Percentiles rank a stretch among this genome's conserved stretches.
Conservation (phyloP, 2,113 vertebrate species). For the Neomonachus schauinslandi region DNA sequence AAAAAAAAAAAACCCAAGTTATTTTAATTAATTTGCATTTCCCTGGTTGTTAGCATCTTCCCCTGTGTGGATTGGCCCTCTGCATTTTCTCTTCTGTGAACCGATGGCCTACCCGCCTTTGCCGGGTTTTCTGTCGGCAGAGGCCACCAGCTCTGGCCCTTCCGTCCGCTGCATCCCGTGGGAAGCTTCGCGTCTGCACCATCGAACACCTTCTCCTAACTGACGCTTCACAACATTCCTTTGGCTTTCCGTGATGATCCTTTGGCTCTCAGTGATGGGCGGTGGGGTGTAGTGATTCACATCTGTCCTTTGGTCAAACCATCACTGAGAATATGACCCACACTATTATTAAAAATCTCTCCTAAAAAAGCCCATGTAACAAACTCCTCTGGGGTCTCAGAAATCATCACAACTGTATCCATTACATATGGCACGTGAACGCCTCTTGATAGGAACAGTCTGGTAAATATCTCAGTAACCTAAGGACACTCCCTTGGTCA, state of each 20-base stretch:
- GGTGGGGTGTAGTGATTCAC: too few relatives aligned
- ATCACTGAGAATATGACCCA: neutral
- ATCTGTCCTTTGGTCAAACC: neutral
- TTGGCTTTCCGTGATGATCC: too few relatives aligned
- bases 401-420: neutral
- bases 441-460: neutral
- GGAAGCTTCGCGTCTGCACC: neutral
- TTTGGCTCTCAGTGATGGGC: too few relatives aligned
- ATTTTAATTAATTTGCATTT: neutral
- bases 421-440: neutral
- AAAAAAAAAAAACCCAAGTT: rapidly evolving
- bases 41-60: neutral
- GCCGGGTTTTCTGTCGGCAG: too few relatives aligned
- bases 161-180: too few relatives aligned
- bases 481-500: neutral
- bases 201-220: neutral
- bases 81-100: neutral
- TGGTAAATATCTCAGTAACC: neutral
- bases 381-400: neutral
- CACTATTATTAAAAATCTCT: neutral
- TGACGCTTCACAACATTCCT: neutral
- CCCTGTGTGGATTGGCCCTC: neutral
- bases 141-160: neutral
- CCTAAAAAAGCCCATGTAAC: neutral
- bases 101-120: rapidly evolving